phyloP scores from a whole-genome alignment of 2,888 invertebrate genomes.

The Leptopterna dolabrata region DNA sequence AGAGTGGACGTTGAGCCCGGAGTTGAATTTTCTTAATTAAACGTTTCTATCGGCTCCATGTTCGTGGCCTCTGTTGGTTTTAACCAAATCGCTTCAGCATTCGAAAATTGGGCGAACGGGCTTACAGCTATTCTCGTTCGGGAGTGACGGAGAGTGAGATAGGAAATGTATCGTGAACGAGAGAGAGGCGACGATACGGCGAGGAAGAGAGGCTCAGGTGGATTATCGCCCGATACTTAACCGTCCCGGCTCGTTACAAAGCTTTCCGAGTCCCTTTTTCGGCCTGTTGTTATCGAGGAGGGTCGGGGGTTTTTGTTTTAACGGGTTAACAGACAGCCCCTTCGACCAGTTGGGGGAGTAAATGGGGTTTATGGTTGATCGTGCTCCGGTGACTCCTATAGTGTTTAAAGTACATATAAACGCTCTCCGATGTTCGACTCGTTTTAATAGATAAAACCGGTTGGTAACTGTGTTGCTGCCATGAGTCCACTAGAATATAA shows the following conservation, averaged over 20 bases:
- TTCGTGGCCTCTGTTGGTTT: conserved; percentile 9
- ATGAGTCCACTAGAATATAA: too few species aligned
- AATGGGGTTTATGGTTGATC: background rate
- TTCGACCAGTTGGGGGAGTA: background rate
- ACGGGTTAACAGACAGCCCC: background rate
- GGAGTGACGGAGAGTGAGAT: background rate
- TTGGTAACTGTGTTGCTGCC: too few species aligned
- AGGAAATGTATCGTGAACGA: background rate
- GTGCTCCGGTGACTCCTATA: background rate
- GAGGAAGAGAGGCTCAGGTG: conserved; percentile 2
- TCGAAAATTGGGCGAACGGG: background rate
- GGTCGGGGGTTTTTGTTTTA: background rate
- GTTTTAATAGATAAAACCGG: background rate
- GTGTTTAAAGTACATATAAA: too few species aligned
- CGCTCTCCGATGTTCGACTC: background rate
- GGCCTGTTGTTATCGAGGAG: background rate
- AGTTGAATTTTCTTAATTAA: conserved; percentile 5
- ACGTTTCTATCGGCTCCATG: background rate
- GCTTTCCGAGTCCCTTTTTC: background rate
- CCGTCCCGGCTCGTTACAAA: conserved; percentile 36
- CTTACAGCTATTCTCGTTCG: background rate
- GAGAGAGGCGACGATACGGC: background rate
- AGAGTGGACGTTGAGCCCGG: background rate
- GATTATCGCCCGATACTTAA: conserved; percentile 44
- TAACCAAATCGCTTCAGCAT: conserved; percentile 8